Base-by-base conservation (phyloP, 2,888 invertebrate genomes). In the Trachelus troglodyta region DNA sequence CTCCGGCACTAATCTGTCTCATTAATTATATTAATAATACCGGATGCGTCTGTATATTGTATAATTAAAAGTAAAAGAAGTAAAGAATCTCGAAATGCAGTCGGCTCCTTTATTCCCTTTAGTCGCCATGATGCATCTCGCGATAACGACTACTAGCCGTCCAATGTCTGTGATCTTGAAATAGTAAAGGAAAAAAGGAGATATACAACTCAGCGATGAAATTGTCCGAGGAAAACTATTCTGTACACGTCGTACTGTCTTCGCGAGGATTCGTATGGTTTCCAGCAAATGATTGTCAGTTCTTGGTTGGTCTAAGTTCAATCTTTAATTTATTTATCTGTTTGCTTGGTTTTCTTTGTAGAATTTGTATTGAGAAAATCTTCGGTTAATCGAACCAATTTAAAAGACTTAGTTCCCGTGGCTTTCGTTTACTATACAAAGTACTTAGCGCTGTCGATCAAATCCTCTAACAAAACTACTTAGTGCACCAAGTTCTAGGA, bases 21-120 rank as follows among this genome's bases (percentile, higher is more conserved):
- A 56, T 56, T 56, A 56, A 9, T 56, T 23, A 56, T 56, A 56
- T 56, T 23, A 23, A 56, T 56, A 9, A 56, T 23, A 23, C 23
- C 23, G 23, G 56, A 56, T 56, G 56, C 23, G 9, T 23, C 56
- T 56, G 79, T 80, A 81, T 83, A 85, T 85, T 85, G 87, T 87
- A 86, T 85, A 84, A 82, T 84, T 79, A 81, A 75, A 79, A 81
- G 85, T 86, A 87, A 87, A 87, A 86, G 83, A 84, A 80, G 85
- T 84, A 86, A 86, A 86, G 82, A 87, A 88, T 87, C 88, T 84
- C 80, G 83, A 84, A 85, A 87, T 84, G 80, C 79, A 74, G 77
- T 73, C 80, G 82, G 80, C 12, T 9, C 12, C 85, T 89, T 88
- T 86, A 82, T 86, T 82, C 83, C 75, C 73, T 74, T 80, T 77